Evolutionary conservation across 1,140 invertebrate genomes (phyloP), one percentile per base, ranked within the genome.

Genomic region (Ooceraea biroi): DNA sequence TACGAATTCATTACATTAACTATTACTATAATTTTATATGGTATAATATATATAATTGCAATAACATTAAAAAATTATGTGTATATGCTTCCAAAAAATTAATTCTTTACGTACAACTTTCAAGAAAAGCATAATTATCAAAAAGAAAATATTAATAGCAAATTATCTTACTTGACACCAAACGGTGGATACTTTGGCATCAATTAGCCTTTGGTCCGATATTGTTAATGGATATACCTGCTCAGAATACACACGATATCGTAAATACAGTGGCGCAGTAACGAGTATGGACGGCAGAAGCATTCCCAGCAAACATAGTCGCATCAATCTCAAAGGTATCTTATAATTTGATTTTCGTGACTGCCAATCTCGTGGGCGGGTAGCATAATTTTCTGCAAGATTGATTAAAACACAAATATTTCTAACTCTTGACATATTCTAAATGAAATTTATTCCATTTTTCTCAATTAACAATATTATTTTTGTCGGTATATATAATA

Each of bases 201-300:
- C 96, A 48, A 97, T 95, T 22, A 97, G 92, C 60, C 97, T 93
- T 95, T 97, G 97, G 93, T 97, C 97, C 0, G 97, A 97, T 91
- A 96, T 96, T n/a, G 96, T 95, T 90, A 97, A 93, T 3, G 96
- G 96, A 90, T 97, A 97, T 82, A 96, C 92, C 90, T 96, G 96
- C 1, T 96, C 95, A 17, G 95, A 95, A 88, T 96, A 97, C 0
- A 97, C 96, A 11, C 95, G 95, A 89, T 96, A 97, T 84, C 96
- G 92, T 85, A 96, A 91, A 88, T 96, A 97, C 30, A 97, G 91
- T 0, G 97, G 96, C 0, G 96, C 92, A 11, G 96, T 95, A 46
- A 97, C 95, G 46, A 97, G 95, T 12, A 96, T 14, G n/a, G 95
- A 93, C 0, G 97, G 97, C 10, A 97, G 89, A 10, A 96, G 48